Base-by-base conservation (phyloP, 2,113 vertebrate genomes). In the Paedocypris sp. region DNA sequence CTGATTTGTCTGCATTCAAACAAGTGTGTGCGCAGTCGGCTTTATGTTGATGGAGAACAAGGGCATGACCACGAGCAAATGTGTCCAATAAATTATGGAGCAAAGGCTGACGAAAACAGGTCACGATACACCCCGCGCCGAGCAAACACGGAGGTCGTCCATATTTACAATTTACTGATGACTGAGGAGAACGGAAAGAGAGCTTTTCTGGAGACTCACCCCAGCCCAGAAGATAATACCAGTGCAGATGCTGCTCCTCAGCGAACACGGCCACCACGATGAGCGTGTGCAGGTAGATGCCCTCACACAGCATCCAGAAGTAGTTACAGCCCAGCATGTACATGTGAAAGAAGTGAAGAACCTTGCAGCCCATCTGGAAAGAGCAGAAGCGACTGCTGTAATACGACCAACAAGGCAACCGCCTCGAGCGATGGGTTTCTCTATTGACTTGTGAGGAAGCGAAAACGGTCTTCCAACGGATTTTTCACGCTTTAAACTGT, bases 261-360 rank as follows among this genome's bases (percentile, higher is more conserved):
- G 88, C 87, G 54, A 99, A 99, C 52, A 97, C 90, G 0, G 93
- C 83, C 74, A 97, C 90, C 69, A 99, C 94, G 0, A 99, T 94
- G 67, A 99, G 83, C 0, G 93, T 95, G 74, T 99, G 95, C 25
- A 99, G 87, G 64, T 98, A 97, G 73, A 98, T 93, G 32, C 95
- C 95, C 70, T 99, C 94, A 0, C 95, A 99, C 2, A 99, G 91
- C 95, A 99, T 99, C 95, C 95, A 99, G 83, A 98, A 97, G 50
- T 99, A 99, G 62, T 97, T 99, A 80, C 94, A 97, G 8, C 93
- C 86, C 82, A 96, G 68, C 88, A 97, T 90, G 80, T 99, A 99
- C 79, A 93, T 94, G 76, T 94, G 89, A 62, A 97, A 91, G 70
- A 94, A 94, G 3, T 99, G 92, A 23, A 99, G 52, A 57, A 98